These are phyloP conservation scores for Cydia amplana DNA, from an alignment of 1,140 invertebrate genomes.

Conservation along the genomic window DNA sequence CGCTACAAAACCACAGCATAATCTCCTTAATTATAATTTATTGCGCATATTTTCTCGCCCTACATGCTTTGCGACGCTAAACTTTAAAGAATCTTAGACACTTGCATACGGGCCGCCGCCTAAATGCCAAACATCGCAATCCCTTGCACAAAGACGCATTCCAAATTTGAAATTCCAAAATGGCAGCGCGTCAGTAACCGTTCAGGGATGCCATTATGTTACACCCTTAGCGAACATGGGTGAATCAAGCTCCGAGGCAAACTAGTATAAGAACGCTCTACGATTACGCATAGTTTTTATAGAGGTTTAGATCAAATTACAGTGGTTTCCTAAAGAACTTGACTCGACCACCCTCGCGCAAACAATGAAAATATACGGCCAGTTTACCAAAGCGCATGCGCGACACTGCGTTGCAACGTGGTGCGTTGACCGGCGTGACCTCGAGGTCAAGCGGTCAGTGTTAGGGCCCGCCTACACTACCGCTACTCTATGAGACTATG, in stretches of 20 bases:
- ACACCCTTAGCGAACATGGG: neutral
- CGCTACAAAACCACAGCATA: slow-evolving; percentile 1
- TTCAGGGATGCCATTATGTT: neutral
- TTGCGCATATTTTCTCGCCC: slow-evolving; percentile 1
- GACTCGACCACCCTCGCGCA: neutral
- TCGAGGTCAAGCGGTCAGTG: slow-evolving; percentile 64
- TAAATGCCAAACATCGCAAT: slow-evolving; percentile 18
- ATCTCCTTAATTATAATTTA: slow-evolving; percentile 15
- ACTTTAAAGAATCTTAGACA: slow-evolving; percentile 4
- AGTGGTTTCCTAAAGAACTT: neutral
- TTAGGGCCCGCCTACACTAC: slow-evolving; percentile 48
- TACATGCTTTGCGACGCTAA: neutral
- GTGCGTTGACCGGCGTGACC: slow-evolving; percentile 61
- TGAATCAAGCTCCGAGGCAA: neutral
- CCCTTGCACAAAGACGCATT: slow-evolving; percentile 28
- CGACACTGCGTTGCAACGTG: slow-evolving; percentile 42
- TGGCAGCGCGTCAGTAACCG: slow-evolving; percentile 29
- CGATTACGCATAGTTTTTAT: neutral
- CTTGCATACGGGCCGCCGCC: neutral
- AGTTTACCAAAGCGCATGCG: slow-evolving; percentile 27
- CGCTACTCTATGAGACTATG: slow-evolving; percentile 27
- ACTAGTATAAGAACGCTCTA: neutral
- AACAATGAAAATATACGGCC: slow-evolving; percentile 2
- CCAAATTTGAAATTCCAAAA: slow-evolving; percentile 29
- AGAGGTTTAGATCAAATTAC: neutral